Evolutionary conservation across 2,888 invertebrate species (phyloP).

Genomic region (Exephanes ischioxanthus): DNA sequence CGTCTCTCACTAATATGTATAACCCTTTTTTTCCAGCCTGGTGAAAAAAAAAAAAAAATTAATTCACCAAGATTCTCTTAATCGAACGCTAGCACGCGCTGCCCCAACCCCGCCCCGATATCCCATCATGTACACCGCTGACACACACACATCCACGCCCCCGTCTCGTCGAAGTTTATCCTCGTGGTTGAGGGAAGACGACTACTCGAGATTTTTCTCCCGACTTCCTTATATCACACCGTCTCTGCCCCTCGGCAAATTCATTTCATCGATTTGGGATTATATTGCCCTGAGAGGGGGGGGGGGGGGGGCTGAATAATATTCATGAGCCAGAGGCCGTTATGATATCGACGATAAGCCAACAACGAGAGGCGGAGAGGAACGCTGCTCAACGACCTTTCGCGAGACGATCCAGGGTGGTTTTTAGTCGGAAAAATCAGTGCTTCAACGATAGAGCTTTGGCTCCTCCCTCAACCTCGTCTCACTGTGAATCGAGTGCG

Average conservation of each 20-base stretch:
- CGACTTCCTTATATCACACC: conserved; percentile 7
- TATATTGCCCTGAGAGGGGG: conserved; percentile 79
- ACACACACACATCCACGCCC: not conserved
- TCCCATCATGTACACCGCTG: not conserved
- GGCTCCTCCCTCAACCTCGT: conserved; percentile 49
- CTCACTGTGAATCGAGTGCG: conserved; percentile 59
- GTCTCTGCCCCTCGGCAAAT: conserved; percentile 71
- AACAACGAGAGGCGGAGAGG: not conserved
- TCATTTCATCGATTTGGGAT: conserved; percentile 83
- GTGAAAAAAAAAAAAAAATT: not conserved
- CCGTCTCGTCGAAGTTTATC: conserved; percentile 12
- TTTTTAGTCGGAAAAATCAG: conserved; percentile 79
- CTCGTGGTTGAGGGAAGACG: conserved; percentile 4
- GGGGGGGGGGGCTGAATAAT: conserved; percentile 78
- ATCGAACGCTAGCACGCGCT: conserved; percentile 30
- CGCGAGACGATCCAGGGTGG: conserved; percentile 46
- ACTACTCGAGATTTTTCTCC: conserved; percentile 31
- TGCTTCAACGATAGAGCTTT: conserved; percentile 40
- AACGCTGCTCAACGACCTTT: conserved; percentile 62
- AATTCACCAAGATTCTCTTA: conserved; percentile 17
- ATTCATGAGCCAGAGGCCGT: conserved; percentile 80
- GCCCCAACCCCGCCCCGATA: not conserved
- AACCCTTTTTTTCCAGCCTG: not conserved
- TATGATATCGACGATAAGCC: conserved; percentile 82
- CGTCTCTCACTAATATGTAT: not conserved